These are phyloP conservation scores for Lymantria dispar DNA, from an alignment of 2,888 invertebrate species.

Conservation along the genomic window DNA sequence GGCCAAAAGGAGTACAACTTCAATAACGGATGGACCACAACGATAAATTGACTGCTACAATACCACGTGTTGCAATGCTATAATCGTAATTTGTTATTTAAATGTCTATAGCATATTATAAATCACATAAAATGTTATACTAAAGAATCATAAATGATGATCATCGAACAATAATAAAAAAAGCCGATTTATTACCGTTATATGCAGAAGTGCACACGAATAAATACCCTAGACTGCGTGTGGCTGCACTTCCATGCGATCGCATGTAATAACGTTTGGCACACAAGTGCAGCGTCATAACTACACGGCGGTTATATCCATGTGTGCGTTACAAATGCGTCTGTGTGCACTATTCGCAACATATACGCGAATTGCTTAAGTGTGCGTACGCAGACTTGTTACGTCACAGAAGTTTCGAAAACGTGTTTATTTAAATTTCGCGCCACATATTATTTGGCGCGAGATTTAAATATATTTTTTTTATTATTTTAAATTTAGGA, in stretches of 20 bases:
- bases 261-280: constrained; percentile 56
- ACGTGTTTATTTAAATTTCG: constrained; percentile 2
- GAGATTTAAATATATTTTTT: too few species aligned
- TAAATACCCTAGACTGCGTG: constrained; percentile 59
- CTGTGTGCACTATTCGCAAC: constrained; percentile 27
- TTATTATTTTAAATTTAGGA: too few species aligned
- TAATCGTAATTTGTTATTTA: too few species aligned
- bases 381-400: constrained; percentile 23
- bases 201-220: constrained; percentile 41
- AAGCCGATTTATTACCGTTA: not conserved
- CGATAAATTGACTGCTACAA: too few species aligned
- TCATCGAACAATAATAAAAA: not conserved
- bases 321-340: constrained; percentile 20
- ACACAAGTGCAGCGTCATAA: constrained; percentile 37
- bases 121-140: too few species aligned
- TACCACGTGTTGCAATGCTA: too few species aligned
- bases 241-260: constrained; percentile 52
- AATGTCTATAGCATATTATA: too few species aligned
- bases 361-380: constrained; percentile 29
- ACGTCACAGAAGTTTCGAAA: constrained; percentile 21
- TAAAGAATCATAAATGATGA: too few species aligned
- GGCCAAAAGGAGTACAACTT: too few species aligned
- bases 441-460: not conserved
- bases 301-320: constrained; percentile 10
- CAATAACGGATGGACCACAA: too few species aligned